Percentiles rank a stretch among this genome's conserved stretches.
phyloP scores from a whole-genome alignment of 2,797 vertebrate genomes.

The Florisuga fusca region DNA sequence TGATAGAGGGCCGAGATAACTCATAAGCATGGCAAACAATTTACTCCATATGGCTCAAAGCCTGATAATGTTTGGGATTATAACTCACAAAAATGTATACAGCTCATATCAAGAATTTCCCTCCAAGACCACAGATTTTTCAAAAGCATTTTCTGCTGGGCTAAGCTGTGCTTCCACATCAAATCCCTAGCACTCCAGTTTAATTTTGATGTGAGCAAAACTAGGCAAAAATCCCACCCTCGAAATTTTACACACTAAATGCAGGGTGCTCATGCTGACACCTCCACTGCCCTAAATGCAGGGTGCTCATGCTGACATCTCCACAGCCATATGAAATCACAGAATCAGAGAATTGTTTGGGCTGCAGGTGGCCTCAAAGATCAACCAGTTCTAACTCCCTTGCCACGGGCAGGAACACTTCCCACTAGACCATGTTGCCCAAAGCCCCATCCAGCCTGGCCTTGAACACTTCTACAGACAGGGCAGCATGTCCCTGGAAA shows the following conservation, averaged over 20 bases:
- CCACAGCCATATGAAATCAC: not conserved
- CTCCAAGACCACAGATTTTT: not conserved
- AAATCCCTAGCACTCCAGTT: not conserved
- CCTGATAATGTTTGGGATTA: not conserved
- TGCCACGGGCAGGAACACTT: too few species aligned
- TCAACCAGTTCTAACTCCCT: too few species aligned
- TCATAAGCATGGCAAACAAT: not conserved
- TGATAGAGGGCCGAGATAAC: not conserved
- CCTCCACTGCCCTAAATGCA: not conserved
- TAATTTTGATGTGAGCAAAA: not conserved
- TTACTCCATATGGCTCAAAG: not conserved
- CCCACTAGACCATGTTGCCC: too few species aligned
- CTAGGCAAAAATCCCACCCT: not conserved
- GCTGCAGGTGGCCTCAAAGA: too few species aligned
- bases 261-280: not conserved
- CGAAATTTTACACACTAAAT: not conserved
- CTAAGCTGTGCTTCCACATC: not conserved
- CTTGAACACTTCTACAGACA: too few species aligned
- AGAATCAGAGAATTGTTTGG: too few species aligned
- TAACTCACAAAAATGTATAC: not conserved
- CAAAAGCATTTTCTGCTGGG: not conserved
- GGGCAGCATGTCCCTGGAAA: not conserved
- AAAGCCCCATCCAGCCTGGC: too few species aligned
- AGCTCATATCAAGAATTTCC: not conserved
- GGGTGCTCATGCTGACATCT: not conserved